Base-by-base conservation (phyloP, 2,797 vertebrate genomes). In the Microctenopoma lineatum region DNA sequence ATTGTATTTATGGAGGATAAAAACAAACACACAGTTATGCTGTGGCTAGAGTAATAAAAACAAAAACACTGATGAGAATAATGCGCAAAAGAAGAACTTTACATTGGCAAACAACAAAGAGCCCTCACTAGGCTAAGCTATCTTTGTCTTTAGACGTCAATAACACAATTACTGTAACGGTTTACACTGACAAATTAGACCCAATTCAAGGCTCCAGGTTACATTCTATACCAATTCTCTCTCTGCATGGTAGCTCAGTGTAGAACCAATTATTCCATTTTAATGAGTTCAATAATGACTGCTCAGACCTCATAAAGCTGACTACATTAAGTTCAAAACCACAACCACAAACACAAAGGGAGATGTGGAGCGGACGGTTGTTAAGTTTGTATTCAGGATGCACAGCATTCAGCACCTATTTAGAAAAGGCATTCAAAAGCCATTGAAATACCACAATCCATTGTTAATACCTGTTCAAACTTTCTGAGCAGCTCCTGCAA, bases 401-500 rank as follows among this genome's bases (percentile, higher is more conserved):
- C 32, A 44, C 12, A 61, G 27, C 7, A 16, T 39, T 47, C 34
- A 41, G 34, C 7, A 26, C 46, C 29, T 65, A 1, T 29, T 58
- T n/a, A 18, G 21, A n/a, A 36, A 47, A 7, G 38, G 10, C 14
- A 36, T 21, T 64, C 3, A 51, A 58, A 67, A 57, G n/a, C 13
- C 16, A 52, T 3, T 18, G 48, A 6, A 18, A 60, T 66, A 45
- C 5, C 4, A 18, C 12, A 36, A 46, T 34, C 9, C 5, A 25
- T 4, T 27, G 10, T 57, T 25, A 32, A 61, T 99, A 99, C 98
- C 98, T 99, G 94, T 93, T 99, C 98, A 91, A 98, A 96, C 80
- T 92, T 96, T 83, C 90, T 75, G 85, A 99, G 94, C 85, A 98
- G 78, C 86, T 97, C 96, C 84, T 96, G 94, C 89, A 99, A 92